A percentile compares a stretch with the other conserved stretches of the same genome.
Evolutionary conservation across 2,113 vertebrate species (phyloP).

Genomic region (Propithecus coquereli): DNA sequence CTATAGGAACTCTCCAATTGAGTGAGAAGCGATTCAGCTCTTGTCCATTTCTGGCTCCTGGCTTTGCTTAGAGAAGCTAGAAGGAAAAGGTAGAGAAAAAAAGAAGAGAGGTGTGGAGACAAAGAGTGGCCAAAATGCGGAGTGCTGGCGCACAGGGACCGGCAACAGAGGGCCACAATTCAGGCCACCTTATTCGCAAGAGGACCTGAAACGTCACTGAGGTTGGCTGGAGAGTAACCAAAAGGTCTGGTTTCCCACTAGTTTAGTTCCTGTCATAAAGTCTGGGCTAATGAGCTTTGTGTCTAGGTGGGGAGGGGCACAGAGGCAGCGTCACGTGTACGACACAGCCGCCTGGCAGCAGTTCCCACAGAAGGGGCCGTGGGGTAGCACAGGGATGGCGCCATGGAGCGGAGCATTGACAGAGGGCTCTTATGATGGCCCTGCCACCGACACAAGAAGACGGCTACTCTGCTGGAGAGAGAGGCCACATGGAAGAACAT

Average conservation of each 20-base stretch:
- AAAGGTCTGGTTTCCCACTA: not conserved
- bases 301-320: not conserved
- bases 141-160: fast-evolving
- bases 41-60: not conserved
- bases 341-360: no score
- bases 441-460: not conserved
- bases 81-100: not conserved
- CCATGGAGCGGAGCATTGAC: not conserved
- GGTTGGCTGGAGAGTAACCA: not conserved
- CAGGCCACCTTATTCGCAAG: not conserved
- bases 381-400: not conserved
- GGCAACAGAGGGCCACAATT: not conserved
- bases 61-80: not conserved
- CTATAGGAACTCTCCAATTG: not conserved
- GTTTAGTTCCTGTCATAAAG: not conserved
- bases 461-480: not conserved
- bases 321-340: not conserved
- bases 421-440: not conserved
- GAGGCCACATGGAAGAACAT: not conserved
- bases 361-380: not conserved
- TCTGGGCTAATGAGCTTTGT: not conserved
- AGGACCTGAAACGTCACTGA: not conserved
- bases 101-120: not conserved
- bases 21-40: not conserved
- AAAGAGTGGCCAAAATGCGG: not conserved